These are phyloP conservation scores for Hofmannophila pseudospretella DNA, from an alignment of 2,888 invertebrate species.

Conservation along the genomic window DNA sequence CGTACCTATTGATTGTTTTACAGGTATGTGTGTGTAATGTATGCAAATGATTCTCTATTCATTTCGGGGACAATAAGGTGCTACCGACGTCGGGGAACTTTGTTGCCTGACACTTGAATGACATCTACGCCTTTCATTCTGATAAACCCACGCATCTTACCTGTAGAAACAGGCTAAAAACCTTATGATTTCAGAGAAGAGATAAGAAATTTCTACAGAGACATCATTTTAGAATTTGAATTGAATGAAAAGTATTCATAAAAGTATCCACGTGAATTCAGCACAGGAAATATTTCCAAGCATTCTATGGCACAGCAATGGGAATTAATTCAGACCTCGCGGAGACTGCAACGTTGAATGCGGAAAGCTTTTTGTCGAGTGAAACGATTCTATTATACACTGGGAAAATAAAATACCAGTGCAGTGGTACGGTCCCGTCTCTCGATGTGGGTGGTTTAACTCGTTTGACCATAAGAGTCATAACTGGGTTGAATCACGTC, in stretches of 20 bases:
- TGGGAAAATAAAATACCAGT: constrained; percentile 33
- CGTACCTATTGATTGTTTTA: no score
- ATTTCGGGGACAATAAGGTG: constrained; percentile 29
- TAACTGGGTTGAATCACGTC: constrained; percentile 22
- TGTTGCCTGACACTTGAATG: constrained; percentile 23
- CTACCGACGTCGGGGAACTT: constrained; percentile 18
- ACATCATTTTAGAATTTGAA: no score
- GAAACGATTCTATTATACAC: constrained; percentile 39
- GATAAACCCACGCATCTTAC: background rate
- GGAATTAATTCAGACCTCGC: constrained; percentile 28
- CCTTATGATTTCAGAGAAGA: no score
- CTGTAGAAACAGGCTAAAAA: no score
- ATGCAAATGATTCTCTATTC: constrained; percentile 28
- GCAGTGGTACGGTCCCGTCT: constrained; percentile 23
- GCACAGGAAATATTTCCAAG: no score
- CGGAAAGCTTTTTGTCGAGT: constrained; percentile 33
- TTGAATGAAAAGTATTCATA: background rate
- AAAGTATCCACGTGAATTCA: no score
- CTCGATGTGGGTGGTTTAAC: constrained; percentile 28
- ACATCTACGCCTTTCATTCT: constrained; percentile 6
- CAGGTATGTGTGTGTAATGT: background rate
- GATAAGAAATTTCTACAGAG: no score
- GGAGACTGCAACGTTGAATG: constrained; percentile 30
- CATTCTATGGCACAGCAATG: no score
- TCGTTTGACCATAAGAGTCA: constrained; percentile 20